phyloP scores from a whole-genome alignment of 2,113 vertebrate species.

The Toxotes jaculatrix region DNA sequence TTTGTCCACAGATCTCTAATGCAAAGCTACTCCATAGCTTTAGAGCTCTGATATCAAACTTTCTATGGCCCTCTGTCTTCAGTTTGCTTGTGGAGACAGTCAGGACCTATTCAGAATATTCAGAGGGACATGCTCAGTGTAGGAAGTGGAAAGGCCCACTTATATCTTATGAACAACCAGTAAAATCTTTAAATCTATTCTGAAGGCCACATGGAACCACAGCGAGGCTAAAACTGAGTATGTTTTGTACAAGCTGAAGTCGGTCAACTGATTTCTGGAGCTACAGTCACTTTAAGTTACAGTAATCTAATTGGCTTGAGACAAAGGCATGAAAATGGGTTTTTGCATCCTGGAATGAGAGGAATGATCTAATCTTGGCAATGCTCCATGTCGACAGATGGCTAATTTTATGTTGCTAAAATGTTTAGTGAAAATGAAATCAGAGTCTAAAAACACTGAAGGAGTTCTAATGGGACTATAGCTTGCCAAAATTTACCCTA shows the following conservation, averaged over 20 bases:
- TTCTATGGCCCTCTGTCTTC: neutral
- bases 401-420: constrained; percentile 15
- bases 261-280: neutral
- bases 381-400: constrained; percentile 28
- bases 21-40: neutral
- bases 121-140: neutral
- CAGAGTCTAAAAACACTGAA: constrained; percentile 2
- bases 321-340: neutral
- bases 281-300: neutral
- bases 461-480: constrained; percentile 8
- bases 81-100: neutral
- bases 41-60: neutral
- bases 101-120: neutral
- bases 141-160: too few relatives aligned
- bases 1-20: neutral
- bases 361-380: constrained; percentile 21
- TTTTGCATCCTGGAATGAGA: constrained; percentile 18
- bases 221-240: neutral
- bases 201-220: neutral
- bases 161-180: neutral
- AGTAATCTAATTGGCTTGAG: neutral
- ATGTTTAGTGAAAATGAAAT: constrained; percentile 29
- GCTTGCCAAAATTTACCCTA: neutral
- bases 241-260: neutral
- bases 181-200: neutral